Base-by-base conservation (phyloP, 2,797 vertebrate genomes). In the Acrocephalus scirpaceus region DNA sequence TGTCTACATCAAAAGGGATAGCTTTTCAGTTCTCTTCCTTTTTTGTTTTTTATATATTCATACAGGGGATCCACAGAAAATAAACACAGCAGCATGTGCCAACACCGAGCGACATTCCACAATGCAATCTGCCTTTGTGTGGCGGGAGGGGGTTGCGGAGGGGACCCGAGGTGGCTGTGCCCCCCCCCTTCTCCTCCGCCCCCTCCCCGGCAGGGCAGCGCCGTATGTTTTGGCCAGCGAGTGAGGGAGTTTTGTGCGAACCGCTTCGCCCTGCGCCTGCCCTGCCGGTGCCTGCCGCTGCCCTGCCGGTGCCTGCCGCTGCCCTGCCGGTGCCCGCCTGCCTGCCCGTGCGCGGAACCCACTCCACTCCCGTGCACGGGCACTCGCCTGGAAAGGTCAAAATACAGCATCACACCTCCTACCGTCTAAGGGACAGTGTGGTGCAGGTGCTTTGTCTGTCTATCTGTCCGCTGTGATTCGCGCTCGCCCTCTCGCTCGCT, bases 1-100 rank as follows among this genome's bases (percentile, higher is more conserved):
- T 97, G 96, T 96, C 95, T 96, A 85, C 91, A 87, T 92, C 94
- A 92, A 93, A 95, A 86, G 88, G 95, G 95, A 84, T 98, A 98
- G 83, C 93, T 94, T 96, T 94, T 94, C 83, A 62, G 80, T 88
- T 93, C 53, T 92, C 76, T 92, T 58, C 92, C 19, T 97, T 97
- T 1, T 13, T 27, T 34, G n/a, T 14, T n/a, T 2, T 14, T 27
- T 51, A 80, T 92, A 96, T 98, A 98, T 98, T 98, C 98, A 98
- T 98, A 98, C 98, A 97, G 97, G 98, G 98, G 98, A 98, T 98
- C 98, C 98, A 98, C 98, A 98, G 98, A 98, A 98, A 98, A 98
- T 97, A 97, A 97, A 98, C 96, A 97, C 98, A 98, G 98, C 98
- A 98, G 98, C 98, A 97, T 98, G 98, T 98, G 98, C 98, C 98